phyloP scores from a whole-genome alignment of 2,113 vertebrate species.

The Campylomormyrus tamandua region DNA sequence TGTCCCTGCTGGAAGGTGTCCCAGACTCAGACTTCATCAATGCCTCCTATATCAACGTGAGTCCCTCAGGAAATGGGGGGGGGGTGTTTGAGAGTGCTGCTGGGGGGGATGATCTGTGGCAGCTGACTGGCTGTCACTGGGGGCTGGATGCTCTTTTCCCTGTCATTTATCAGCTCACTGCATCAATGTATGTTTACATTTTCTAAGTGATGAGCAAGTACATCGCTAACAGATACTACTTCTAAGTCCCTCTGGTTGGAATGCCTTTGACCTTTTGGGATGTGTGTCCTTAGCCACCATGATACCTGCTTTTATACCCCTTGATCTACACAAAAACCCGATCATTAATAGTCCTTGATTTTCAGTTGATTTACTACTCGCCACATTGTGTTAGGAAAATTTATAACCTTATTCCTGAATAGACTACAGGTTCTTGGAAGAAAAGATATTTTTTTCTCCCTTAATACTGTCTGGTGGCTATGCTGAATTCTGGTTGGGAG shows the following conservation, averaged over 20 bases:
- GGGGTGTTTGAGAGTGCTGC: background rate
- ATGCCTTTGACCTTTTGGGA: background rate
- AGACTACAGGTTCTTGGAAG: background rate
- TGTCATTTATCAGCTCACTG: background rate
- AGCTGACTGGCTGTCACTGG: background rate
- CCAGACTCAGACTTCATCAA: conserved; percentile 99
- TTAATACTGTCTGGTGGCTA: background rate
- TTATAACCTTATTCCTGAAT: background rate
- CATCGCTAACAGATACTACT: background rate
- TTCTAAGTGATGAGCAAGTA: background rate
- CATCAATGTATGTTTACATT: background rate
- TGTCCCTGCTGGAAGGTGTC: conserved; percentile 88
- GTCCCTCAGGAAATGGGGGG: conserved; percentile 37
- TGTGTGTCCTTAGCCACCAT: background rate
- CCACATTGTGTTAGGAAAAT: background rate
- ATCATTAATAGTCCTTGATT: background rate
- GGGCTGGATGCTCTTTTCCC: background rate
- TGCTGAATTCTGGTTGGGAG: background rate
- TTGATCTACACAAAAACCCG: background rate
- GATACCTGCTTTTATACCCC: background rate
- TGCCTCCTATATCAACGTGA: conserved; percentile 93
- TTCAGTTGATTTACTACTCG: background rate
- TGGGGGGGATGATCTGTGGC: background rate
- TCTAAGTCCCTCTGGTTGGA: background rate
- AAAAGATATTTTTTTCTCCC: background rate